Evolutionary conservation across 2,113 vertebrate species (phyloP).

Genomic region (Dicentrarchus labrax): DNA sequence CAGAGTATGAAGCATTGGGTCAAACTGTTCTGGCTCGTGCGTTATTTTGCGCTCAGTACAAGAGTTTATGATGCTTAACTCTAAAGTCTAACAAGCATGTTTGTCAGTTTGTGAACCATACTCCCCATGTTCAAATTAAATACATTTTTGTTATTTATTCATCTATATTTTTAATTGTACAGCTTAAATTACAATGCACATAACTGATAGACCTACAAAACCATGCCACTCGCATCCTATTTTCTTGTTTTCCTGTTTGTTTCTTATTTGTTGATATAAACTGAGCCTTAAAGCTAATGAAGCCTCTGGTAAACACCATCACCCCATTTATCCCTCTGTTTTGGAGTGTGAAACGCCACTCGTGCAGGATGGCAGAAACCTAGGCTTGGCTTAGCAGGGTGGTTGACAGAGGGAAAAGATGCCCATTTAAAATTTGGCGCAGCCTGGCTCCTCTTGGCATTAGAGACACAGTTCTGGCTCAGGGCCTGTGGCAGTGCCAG

Average conservation of each 20-base stretch:
- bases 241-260: neutral
- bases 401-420: conserved; percentile 63
- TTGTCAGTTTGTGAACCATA: neutral
- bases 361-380: conserved; percentile 41
- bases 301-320: conserved; percentile 4
- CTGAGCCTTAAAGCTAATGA: neutral
- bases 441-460: conserved; percentile 52
- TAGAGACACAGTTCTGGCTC: conserved; percentile 40
- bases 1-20: neutral
- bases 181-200: neutral
- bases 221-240: neutral
- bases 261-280: conserved; percentile 17
- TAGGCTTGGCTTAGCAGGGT: conserved; percentile 46
- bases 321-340: conserved; percentile 12
- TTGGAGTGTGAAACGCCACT: conserved; percentile 41
- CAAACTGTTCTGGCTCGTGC: neutral
- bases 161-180: neutral
- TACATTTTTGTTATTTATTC: too few relatives aligned
- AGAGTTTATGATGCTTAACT: neutral
- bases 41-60: neutral
- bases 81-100: neutral
- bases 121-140: neutral
- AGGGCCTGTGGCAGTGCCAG: conserved; percentile 64
- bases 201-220: neutral
- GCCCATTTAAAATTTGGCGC: conserved; percentile 75